Conservation (phyloP, 2,888 invertebrate genomes). For the Blastobasis lacticolella region DNA sequence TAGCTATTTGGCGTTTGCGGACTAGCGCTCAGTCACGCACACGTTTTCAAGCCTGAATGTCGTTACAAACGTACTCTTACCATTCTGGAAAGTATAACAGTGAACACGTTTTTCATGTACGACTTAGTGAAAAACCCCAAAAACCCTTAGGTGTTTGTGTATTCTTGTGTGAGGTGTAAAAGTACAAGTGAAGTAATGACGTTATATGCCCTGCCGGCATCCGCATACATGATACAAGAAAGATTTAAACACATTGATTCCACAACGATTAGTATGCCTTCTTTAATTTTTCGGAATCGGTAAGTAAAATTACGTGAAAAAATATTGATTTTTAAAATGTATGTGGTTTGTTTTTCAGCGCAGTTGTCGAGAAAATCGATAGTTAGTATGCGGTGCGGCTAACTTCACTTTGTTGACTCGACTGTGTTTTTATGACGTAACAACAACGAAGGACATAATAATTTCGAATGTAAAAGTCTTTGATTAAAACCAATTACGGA, state of each 20-base stretch:
- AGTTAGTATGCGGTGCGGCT: slow-evolving; percentile 24
- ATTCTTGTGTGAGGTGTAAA: slow-evolving; percentile 42
- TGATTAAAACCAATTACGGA: too few species aligned
- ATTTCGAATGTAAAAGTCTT: too few species aligned
- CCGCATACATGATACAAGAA: slow-evolving; percentile 63
- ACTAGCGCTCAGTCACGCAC: slow-evolving; percentile 38
- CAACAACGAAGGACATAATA: not conserved
- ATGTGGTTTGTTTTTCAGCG: slow-evolving; percentile 21
- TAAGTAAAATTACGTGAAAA: slow-evolving; percentile 46
- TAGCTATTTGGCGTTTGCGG: slow-evolving; percentile 34
- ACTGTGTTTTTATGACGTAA: slow-evolving; percentile 4
- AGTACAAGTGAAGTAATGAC: slow-evolving; percentile 67
- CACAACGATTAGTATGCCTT: slow-evolving; percentile 71
- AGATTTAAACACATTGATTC: slow-evolving; percentile 62
- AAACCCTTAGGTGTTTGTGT: slow-evolving; percentile 37
- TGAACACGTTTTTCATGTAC: slow-evolving; percentile 37
- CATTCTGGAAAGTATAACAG: slow-evolving; percentile 30
- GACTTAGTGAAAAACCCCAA: slow-evolving; percentile 41
- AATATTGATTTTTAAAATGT: slow-evolving; percentile 21
- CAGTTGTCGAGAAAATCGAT: slow-evolving; percentile 34
- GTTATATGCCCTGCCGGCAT: slow-evolving; percentile 67
- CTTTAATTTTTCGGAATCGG: slow-evolving; percentile 78
- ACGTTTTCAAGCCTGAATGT: slow-evolving; percentile 56
- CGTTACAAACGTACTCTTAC: slow-evolving; percentile 34
- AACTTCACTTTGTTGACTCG: slow-evolving; percentile 22